phyloP scores from a whole-genome alignment of 2,888 invertebrate species.

The Xestia sexstrigata region DNA sequence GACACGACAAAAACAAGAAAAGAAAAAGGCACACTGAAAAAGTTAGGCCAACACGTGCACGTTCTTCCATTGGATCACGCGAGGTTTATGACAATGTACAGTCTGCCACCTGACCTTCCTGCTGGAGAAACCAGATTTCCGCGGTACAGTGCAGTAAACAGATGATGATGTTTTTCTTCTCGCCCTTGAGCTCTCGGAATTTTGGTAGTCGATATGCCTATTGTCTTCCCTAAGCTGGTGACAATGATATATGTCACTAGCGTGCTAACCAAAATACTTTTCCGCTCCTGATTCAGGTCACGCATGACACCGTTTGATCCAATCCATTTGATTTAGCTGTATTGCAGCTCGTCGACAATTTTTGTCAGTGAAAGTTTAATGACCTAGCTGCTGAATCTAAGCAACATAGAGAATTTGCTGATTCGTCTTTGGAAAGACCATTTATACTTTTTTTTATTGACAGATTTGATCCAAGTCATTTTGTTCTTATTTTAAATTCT shows the following conservation, averaged over 20 bases:
- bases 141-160: conserved; percentile 21
- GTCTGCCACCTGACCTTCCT: conserved; percentile 35
- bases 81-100: conserved; percentile 34
- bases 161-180: conserved; percentile 36
- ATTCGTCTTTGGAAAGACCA: neutral
- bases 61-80: conserved; percentile 9
- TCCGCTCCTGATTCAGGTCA: conserved; percentile 20
- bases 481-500: neutral
- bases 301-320: conserved; percentile 24
- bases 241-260: conserved; percentile 9
- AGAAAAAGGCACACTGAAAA: neutral
- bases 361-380: neutral
- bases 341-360: neutral
- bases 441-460: neutral
- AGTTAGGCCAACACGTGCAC: conserved; percentile 12
- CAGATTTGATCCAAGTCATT: neutral
- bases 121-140: conserved; percentile 53
- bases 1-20: neutral
- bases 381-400: neutral
- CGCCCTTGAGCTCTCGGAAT: neutral
- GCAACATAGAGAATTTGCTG: neutral
- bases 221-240: neutral
- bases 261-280: conserved; percentile 14
- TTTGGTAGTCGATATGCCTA: conserved; percentile 7
- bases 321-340: conserved; percentile 33